Evolutionary conservation across 1,140 invertebrate genomes (phyloP).

Genomic region (Vollenhovia emeryi): DNA sequence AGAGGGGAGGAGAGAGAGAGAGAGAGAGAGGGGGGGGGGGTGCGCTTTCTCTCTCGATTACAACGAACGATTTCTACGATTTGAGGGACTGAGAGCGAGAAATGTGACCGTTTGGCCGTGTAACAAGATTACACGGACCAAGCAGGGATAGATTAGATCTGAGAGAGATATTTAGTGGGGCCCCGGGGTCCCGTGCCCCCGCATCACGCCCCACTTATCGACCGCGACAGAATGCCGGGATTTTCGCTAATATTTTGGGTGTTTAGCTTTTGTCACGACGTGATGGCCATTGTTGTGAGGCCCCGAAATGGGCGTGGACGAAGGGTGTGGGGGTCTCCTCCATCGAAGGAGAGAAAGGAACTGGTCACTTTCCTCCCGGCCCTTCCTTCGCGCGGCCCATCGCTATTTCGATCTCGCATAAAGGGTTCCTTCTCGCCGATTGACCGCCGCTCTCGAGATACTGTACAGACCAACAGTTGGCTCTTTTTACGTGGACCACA

Average conservation of each 20-base stretch:
- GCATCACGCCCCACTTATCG: background rate
- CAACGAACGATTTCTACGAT: conserved; percentile 46
- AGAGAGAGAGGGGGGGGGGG: background rate
- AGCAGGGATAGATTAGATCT: conserved; percentile 75
- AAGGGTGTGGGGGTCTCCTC: background rate
- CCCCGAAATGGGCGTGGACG: conserved; percentile 66
- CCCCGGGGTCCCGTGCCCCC: background rate
- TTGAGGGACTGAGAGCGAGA: conserved; percentile 40
- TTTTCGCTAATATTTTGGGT: conserved; percentile 73
- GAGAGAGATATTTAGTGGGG: conserved; percentile 72
- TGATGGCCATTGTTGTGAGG: conserved; percentile 67
- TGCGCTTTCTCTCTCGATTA: conserved; percentile 74
- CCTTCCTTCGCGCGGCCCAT: conserved; percentile 1
- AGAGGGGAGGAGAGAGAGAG: background rate
- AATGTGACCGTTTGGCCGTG: conserved; percentile 81
- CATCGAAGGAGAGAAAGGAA: conserved; percentile 44
- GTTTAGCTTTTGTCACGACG: conserved; percentile 69
- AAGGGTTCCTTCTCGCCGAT: conserved; percentile 40
- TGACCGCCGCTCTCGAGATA: conserved; percentile 55
- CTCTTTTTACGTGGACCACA: conserved; percentile 39
- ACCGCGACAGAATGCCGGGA: conserved; percentile 60
- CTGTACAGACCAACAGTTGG: conserved; percentile 58
- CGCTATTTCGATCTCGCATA: conserved; percentile 59
- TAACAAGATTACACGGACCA: conserved; percentile 77
- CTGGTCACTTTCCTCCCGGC: conserved; percentile 55